A percentile compares a stretch with the other conserved stretches of the same genome.
Evolutionary conservation across 2,797 vertebrate genomes (phyloP).

Genomic region (Crenichthys baileyi): DNA sequence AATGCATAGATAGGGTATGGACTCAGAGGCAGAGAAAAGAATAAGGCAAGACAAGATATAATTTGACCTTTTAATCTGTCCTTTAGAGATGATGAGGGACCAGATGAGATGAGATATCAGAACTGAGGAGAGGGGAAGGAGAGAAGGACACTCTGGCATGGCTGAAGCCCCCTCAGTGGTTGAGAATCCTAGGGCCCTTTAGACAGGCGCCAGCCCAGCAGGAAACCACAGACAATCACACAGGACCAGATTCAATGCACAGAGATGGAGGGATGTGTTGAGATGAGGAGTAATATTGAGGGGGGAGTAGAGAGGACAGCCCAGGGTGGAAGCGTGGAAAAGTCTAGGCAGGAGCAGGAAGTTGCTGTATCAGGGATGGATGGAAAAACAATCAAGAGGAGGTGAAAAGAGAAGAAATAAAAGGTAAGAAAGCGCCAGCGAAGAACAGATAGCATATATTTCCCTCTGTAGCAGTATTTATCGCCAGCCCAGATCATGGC

Average conservation of each 20-base stretch:
- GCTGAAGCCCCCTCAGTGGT: conserved; percentile 73
- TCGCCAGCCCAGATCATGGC: conserved; percentile 95
- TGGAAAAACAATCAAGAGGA: conserved; percentile 43
- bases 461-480: conserved; percentile 95
- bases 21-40: conserved; percentile 5
- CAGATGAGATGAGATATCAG: conserved; percentile 46
- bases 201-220: conserved; percentile 83
- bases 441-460: conserved; percentile 77
- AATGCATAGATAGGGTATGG: neutral
- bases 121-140: conserved; percentile 32
- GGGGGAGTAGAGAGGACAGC: conserved; percentile 32
- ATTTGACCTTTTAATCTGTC: conserved; percentile 56
- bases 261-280: conserved; percentile 67
- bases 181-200: conserved; percentile 79
- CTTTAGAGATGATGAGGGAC: conserved; percentile 48
- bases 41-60: conserved; percentile 8
- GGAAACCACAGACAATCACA: conserved; percentile 81
- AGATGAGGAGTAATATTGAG: conserved; percentile 55
- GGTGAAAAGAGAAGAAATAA: conserved; percentile 50
- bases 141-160: conserved; percentile 67
- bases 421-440: conserved; percentile 73
- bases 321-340: conserved; percentile 42
- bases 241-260: conserved; percentile 78
- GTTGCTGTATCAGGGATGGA: conserved; percentile 29
- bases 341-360: conserved; percentile 41